Evolutionary conservation across 2,888 invertebrate species (phyloP).

Genomic region (Steinernema hermaphroditum): DNA sequence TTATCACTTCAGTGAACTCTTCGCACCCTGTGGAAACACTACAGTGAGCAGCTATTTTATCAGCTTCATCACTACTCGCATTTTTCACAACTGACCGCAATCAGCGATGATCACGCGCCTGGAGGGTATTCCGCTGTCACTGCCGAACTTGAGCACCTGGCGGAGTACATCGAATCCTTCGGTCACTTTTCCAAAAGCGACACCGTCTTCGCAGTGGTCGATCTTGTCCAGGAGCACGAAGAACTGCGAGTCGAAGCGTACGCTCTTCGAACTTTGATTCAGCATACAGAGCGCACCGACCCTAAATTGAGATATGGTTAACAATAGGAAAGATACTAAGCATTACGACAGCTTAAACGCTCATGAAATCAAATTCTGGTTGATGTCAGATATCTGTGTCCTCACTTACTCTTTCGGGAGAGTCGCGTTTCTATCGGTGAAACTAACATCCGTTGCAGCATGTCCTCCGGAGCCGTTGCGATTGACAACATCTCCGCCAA

Average conservation of each 20-base stretch:
- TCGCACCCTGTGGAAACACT: no score
- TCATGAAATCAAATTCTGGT: no score
- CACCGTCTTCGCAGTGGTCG: slow-evolving; percentile 19
- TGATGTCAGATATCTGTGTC: no score
- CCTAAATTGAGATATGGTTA: slow-evolving; percentile 4
- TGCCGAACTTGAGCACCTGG: neutral
- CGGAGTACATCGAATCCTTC: slow-evolving; percentile 28
- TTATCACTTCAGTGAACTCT: neutral
- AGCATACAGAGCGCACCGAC: slow-evolving; percentile 28
- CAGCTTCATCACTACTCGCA: neutral
- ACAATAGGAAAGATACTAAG: no score
- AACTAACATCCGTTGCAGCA: slow-evolving; percentile 19
- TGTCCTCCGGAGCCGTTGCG: slow-evolving; percentile 27
- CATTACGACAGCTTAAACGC: no score
- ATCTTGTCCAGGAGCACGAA: slow-evolving; percentile 7
- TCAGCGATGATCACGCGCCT: neutral
- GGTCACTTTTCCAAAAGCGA: slow-evolving; percentile 12
- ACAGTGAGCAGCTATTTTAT: neutral
- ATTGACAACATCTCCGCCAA: slow-evolving; percentile 22
- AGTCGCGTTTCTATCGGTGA: neutral
- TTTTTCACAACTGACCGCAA: neutral
- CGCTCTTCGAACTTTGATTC: slow-evolving; percentile 29
- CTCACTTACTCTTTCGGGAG: neutral
- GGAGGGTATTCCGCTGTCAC: slow-evolving; percentile 4
- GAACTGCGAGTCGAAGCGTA: slow-evolving; percentile 33